A percentile compares a stretch with the other conserved stretches of the same genome.
These are phyloP conservation scores for Achatina immaculata DNA, from an alignment of 1,140 invertebrate species.

Conservation along the genomic window DNA sequence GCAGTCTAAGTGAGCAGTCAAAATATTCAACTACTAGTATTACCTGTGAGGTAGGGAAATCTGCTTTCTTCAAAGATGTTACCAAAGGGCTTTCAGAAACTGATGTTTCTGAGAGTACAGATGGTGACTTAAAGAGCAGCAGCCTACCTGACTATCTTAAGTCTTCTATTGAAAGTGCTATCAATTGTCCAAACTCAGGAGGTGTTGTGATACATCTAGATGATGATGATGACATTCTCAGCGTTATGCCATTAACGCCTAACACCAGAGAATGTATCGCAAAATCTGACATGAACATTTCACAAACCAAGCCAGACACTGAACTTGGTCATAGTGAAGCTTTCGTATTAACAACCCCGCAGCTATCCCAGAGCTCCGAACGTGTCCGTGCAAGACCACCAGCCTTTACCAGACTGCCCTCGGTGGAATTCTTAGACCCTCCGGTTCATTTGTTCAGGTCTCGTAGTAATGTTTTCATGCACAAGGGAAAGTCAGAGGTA, in stretches of 20 bases:
- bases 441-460: slow-evolving; percentile 34
- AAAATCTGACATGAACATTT: slow-evolving; percentile 37
- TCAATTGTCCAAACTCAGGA: neutral
- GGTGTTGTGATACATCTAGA: neutral
- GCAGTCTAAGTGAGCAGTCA: neutral
- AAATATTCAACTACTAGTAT: neutral
- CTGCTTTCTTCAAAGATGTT: neutral
- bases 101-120: neutral
- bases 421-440: slow-evolving; percentile 45
- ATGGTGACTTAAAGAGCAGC: neutral
- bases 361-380: slow-evolving; percentile 30
- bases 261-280: slow-evolving; percentile 38
- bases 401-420: slow-evolving; percentile 36
- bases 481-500: slow-evolving; percentile 12
- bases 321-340: neutral
- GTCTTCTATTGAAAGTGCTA: neutral
- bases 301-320: slow-evolving; percentile 16
- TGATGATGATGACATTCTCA: slow-evolving; percentile 34
- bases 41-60: neutral
- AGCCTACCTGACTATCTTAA: neutral
- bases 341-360: neutral
- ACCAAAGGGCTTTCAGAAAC: neutral
- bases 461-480: slow-evolving; percentile 4
- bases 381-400: slow-evolving; percentile 26
- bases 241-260: slow-evolving; percentile 42